phyloP scores from a whole-genome alignment of 1,140 invertebrate genomes.

The Diachasma alloeum region DNA sequence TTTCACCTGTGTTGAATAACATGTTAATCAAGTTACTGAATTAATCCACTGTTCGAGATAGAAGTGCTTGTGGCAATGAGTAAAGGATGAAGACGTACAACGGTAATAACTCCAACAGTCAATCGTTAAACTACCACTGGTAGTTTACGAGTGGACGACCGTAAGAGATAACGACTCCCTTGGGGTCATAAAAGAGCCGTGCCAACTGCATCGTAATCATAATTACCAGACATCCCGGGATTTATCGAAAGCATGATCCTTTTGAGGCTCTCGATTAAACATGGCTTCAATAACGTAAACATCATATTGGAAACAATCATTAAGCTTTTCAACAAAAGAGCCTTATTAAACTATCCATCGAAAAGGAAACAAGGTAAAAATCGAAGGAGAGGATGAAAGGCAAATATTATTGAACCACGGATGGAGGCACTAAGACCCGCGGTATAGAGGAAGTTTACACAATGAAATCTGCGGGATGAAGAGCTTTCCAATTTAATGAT shows the following conservation, averaged over 20 bases:
- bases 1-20: slow-evolving; percentile 71
- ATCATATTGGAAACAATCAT: not conserved
- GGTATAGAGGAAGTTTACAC: not conserved
- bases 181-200: not conserved
- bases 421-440: not conserved
- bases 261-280: not conserved
- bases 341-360: not conserved
- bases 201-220: not conserved
- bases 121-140: not conserved
- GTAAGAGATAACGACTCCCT: not conserved
- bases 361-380: not conserved
- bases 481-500: not conserved
- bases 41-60: slow-evolving; percentile 3
- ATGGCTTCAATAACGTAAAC: not conserved
- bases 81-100: not conserved
- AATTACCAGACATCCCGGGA: not conserved
- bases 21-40: not conserved
- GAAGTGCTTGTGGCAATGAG: not conserved
- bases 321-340: not conserved
- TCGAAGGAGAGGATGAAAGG: not conserved
- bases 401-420: not conserved
- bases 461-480: not conserved
- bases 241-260: not conserved
- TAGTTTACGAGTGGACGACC: not conserved
- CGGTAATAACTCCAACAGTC: not conserved